Conservation (phyloP, 2,113 vertebrate genomes). For the Urocitellus parryii region DNA sequence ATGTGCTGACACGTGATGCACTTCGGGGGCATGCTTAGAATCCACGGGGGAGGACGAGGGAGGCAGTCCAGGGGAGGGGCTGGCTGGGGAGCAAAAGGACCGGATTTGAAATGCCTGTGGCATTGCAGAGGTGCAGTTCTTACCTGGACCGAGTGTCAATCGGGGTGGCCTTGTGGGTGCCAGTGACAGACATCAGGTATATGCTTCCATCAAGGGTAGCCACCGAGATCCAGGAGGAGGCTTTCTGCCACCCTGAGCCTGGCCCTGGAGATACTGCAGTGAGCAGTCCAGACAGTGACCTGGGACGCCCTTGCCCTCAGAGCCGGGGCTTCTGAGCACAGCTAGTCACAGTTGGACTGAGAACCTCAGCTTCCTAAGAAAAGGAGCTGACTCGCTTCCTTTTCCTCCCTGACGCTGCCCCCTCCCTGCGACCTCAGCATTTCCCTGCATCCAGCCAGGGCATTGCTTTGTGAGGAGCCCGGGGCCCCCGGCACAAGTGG, state of each 20-base stretch:
- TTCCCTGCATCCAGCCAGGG: background rate
- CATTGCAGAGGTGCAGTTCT: background rate
- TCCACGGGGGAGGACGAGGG: accelerated
- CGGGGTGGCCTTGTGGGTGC: background rate
- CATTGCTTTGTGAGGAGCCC: background rate
- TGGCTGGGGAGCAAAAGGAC: background rate
- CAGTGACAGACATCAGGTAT: background rate
- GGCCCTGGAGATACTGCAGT: background rate
- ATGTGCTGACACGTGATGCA: background rate
- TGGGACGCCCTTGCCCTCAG: background rate
- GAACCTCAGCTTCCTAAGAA: background rate
- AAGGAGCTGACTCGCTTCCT: background rate
- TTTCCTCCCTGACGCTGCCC: background rate
- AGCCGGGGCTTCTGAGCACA: background rate
- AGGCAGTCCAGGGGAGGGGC: accelerated
- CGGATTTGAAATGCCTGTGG: background rate
- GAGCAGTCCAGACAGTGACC: background rate
- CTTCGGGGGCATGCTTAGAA: accelerated
- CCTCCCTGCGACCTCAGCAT: background rate
- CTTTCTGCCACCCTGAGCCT: background rate
- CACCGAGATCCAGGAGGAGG: background rate
- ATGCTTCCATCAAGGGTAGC: background rate
- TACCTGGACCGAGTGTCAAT: background rate
- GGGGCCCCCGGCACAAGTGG: background rate
- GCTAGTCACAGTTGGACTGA: background rate